Evolutionary conservation across 1,140 invertebrate genomes (phyloP), one percentile per base, ranked within the genome.

Genomic region (fruit fly (Drosophila melanogaster)): DNA sequence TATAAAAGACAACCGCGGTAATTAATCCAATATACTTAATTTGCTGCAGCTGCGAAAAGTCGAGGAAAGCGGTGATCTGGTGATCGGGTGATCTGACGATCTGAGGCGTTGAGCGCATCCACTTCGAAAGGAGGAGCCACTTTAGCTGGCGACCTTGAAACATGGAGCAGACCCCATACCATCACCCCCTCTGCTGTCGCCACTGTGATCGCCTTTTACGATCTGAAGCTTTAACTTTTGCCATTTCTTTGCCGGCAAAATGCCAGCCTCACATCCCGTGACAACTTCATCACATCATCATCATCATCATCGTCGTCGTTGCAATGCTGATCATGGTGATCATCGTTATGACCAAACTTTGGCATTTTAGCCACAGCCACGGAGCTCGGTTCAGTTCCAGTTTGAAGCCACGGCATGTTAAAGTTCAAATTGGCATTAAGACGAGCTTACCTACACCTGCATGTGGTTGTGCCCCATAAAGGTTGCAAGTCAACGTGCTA

Each of bases 201-300:
- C 19, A 4, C 6, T 22, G 14, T 30, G n/a, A 17, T 22, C 41
- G 12, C 14, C 26, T 19, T 15, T 26, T 14, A 3, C 15, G 38
- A 54, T 26, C 37, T 47, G 26, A 49, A 15, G 24, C 81, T 64
- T 81, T 85, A 85, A 55, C 81, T 66, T 84, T 85, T 85, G 81
- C 81, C 81, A 85, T 85, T 85, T 85, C 81, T 86, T 85, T 81
- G 81, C 81, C 81, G 81, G 81, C 81, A 81, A 85, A 66, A 85
- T 85, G 81, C 64, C 81, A 85, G 37, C 58, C 58, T 41, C 47
- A 15, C 47, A 44, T 55, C 50, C 65, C 65, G 64, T 70, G 74
- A 55, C 80, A 67, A 67, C 64, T 57, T 33, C 77, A 74, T 41
- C 65, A 22, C 43, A 10, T 11, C 43, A 46, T 22, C 10, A 44